Conservation (phyloP, 2,888 invertebrate genomes). For the Tribolium freemani region DNA sequence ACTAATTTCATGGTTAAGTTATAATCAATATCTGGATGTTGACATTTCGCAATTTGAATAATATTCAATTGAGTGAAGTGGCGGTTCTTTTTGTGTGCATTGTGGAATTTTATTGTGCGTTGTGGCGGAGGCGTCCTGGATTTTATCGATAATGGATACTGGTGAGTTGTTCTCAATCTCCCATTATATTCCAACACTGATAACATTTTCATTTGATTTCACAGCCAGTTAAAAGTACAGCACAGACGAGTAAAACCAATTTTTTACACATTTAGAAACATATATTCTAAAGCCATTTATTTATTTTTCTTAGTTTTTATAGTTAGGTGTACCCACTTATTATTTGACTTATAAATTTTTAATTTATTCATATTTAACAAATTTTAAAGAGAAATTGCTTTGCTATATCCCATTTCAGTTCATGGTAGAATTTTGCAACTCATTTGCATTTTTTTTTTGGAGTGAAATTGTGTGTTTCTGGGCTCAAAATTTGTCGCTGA, state of each 20-base stretch:
- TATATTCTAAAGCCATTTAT: not conserved
- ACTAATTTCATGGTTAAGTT: constrained; percentile 25
- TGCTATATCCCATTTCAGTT: too few relatives aligned
- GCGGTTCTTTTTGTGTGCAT: constrained; percentile 3
- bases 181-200: not conserved
- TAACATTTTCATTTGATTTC: too few relatives aligned
- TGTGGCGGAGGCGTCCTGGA: constrained; percentile 12
- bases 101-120: constrained; percentile 27
- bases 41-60: not conserved
- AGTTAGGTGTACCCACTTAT: too few relatives aligned
- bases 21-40: not conserved
- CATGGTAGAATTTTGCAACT: too few relatives aligned
- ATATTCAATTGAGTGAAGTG: constrained; percentile 2
- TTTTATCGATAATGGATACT: constrained; percentile 26
- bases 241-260: too few relatives aligned
- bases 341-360: not conserved
- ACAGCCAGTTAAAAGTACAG: too few relatives aligned
- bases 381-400: too few relatives aligned
- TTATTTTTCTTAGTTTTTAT: not conserved
- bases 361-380: too few relatives aligned
- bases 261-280: too few relatives aligned
- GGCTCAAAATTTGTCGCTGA: too few relatives aligned
- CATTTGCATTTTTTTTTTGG: too few relatives aligned
- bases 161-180: constrained; percentile 3
- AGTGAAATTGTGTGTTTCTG: too few relatives aligned